phyloP scores from a whole-genome alignment of 2,888 invertebrate species.

The Aplocera efformata region DNA sequence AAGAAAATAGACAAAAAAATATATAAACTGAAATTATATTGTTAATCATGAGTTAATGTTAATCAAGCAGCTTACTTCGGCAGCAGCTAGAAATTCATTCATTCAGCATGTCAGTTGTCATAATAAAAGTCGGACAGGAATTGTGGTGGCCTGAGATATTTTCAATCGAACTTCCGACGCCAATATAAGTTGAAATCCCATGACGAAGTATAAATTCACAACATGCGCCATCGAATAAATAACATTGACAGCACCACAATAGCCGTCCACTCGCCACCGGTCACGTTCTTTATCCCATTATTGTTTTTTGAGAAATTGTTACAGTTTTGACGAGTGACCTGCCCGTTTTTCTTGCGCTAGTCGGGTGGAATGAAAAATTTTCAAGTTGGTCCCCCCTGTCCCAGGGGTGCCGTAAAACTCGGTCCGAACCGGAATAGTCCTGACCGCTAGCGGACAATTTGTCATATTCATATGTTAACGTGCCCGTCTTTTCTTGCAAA shows the following conservation, averaged over 20 bases:
- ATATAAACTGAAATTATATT: no score
- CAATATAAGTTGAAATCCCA: constrained; percentile 76
- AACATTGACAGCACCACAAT: constrained; percentile 77
- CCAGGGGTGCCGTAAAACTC: constrained; percentile 78
- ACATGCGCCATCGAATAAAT: constrained; percentile 74
- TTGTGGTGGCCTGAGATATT: constrained; percentile 33
- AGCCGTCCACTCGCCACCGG: constrained; percentile 56
- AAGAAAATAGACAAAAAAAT: no score
- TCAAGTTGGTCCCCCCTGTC: constrained; percentile 75
- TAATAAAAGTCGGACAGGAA: no score
- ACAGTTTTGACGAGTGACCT: constrained; percentile 80
- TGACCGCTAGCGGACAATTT: constrained; percentile 75
- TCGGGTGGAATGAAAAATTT: constrained; percentile 78
- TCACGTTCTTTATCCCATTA: constrained; percentile 73
- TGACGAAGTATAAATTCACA: constrained; percentile 74
- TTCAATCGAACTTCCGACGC: constrained; percentile 45
- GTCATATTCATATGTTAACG: constrained; percentile 82
- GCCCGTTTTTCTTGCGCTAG: constrained; percentile 73
- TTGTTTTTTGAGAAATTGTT: constrained; percentile 80
- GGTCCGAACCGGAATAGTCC: constrained; percentile 60
- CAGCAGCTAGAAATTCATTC: no score
- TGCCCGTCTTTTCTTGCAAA: constrained; percentile 79
- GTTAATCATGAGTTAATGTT: no score
- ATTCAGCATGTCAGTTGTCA: no score
- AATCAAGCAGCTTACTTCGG: no score